A percentile compares a stretch with the other conserved stretches of the same genome.
phyloP scores from a whole-genome alignment of 2,888 invertebrate species.

The Charanyca ferruginea region DNA sequence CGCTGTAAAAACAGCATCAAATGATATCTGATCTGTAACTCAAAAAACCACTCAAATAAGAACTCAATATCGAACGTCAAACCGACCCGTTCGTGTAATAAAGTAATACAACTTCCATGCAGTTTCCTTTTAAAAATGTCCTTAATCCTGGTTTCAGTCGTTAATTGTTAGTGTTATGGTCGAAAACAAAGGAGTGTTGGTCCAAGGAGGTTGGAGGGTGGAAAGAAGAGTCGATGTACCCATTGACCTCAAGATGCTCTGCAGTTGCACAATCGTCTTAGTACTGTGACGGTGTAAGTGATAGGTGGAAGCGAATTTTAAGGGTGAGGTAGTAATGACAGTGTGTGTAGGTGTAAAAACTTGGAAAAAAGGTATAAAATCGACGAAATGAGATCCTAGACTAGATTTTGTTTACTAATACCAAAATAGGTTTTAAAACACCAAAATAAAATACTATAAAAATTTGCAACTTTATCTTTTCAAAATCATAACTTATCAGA shows the following conservation, averaged over 20 bases:
- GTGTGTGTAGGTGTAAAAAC: too few species aligned
- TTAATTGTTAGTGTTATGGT: slow-evolving; percentile 71
- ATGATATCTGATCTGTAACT: too few species aligned
- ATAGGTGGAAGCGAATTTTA: slow-evolving; percentile 19
- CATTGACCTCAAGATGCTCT: slow-evolving; percentile 77
- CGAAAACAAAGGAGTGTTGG: slow-evolving; percentile 72
- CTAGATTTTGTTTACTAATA: too few species aligned
- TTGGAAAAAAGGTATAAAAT: too few species aligned
- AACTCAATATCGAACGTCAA: slow-evolving; percentile 20
- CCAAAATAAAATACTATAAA: too few species aligned
- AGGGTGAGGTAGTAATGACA: too few species aligned
- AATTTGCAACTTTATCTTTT: too few species aligned
- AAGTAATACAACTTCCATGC: slow-evolving; percentile 37
- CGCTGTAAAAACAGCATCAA: too few species aligned
- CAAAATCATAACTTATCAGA: too few species aligned
- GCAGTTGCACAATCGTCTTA: slow-evolving; percentile 68
- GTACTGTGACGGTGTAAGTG: slow-evolving; percentile 21
- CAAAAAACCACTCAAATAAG: not conserved
- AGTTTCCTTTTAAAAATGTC: slow-evolving; percentile 58
- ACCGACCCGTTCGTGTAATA: slow-evolving; percentile 41
- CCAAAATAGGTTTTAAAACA: too few species aligned
- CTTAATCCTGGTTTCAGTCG: slow-evolving; percentile 60
- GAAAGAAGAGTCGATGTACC: slow-evolving; percentile 77
- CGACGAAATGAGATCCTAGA: too few species aligned
- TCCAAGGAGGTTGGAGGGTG: slow-evolving; percentile 38